These are phyloP conservation scores for Nymphalis urticae DNA, from an alignment of 2,888 invertebrate genomes.

Conservation along the genomic window DNA sequence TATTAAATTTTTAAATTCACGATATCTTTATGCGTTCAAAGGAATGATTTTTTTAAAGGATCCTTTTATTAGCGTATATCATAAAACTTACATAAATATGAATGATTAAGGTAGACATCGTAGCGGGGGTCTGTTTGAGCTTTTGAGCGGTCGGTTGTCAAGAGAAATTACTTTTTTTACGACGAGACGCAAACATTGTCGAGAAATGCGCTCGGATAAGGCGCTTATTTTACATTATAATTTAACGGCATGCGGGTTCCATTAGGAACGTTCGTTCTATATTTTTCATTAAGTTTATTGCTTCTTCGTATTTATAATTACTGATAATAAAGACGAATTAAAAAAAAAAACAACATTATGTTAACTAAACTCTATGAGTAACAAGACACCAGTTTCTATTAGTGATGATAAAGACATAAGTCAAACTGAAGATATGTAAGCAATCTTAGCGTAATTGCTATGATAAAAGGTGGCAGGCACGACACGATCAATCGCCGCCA, in stretches of 20 bases:
- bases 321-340: background rate
- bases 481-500: constrained; percentile 71
- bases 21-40: constrained; percentile 50
- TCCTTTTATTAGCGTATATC: constrained; percentile 64
- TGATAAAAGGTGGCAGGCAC: constrained; percentile 65
- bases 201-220: constrained; percentile 54
- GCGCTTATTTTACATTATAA: constrained; percentile 63
- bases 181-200: constrained; percentile 65
- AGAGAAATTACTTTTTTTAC: constrained; percentile 64
- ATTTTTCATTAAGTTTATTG: constrained; percentile 22
- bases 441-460: constrained; percentile 41
- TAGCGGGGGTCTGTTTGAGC: constrained; percentile 59
- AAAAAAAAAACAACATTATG: constrained; percentile 6
- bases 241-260: constrained; percentile 58
- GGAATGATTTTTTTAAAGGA: constrained; percentile 56
- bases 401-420: constrained; percentile 41
- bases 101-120: constrained; percentile 72
- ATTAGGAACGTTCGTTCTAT: constrained; percentile 42
- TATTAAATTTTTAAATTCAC: constrained; percentile 47
- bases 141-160: constrained; percentile 42
- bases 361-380: constrained; percentile 14
- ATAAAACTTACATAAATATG: constrained; percentile 74
- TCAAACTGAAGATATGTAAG: constrained; percentile 33
- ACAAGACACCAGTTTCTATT: constrained; percentile 18
- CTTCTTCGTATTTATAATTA: constrained; percentile 4